Evolutionary conservation across 2,888 invertebrate species (phyloP).

Genomic region (Drosophila putrida): DNA sequence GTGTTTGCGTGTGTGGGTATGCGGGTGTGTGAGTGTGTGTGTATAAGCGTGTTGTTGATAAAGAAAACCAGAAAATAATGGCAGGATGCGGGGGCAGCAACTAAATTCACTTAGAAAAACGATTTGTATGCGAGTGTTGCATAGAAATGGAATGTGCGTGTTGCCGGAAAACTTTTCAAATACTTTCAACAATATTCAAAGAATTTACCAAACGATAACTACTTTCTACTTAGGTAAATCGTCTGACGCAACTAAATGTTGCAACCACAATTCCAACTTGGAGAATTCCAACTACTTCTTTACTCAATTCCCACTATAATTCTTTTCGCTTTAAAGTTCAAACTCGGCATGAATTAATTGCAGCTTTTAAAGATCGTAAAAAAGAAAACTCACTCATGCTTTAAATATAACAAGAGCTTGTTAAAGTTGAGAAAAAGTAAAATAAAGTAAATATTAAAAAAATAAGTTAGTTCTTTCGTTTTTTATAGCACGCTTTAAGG

Average conservation of each 20-base stretch:
- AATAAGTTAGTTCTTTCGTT: no score
- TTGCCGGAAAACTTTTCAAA: constrained; percentile 14
- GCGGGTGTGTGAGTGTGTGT: constrained; percentile 19
- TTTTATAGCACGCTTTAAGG: no score
- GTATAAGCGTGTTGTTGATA: constrained; percentile 28
- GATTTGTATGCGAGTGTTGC: constrained; percentile 59
- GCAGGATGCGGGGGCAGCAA: constrained; percentile 13
- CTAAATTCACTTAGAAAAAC: constrained; percentile 75
- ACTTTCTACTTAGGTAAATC: constrained; percentile 11
- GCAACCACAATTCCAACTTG: constrained; percentile 1
- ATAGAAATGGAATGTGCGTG: constrained; percentile 51
- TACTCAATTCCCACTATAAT: background rate
- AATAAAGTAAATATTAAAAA: background rate
- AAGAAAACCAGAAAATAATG: constrained; percentile 24
- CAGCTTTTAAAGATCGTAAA: background rate
- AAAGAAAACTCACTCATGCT: background rate
- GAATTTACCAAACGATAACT: constrained; percentile 35
- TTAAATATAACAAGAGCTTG: constrained; percentile 5
- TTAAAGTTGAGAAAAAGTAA: background rate
- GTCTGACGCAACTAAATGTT: constrained; percentile 16
- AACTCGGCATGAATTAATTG: constrained; percentile 9
- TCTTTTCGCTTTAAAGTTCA: constrained; percentile 5
- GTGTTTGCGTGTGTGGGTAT: constrained; percentile 13
- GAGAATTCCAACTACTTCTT: background rate
- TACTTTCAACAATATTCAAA: constrained; percentile 21